phyloP scores from a whole-genome alignment of 2,113 vertebrate species.

The Phylloscopus trochilus region DNA sequence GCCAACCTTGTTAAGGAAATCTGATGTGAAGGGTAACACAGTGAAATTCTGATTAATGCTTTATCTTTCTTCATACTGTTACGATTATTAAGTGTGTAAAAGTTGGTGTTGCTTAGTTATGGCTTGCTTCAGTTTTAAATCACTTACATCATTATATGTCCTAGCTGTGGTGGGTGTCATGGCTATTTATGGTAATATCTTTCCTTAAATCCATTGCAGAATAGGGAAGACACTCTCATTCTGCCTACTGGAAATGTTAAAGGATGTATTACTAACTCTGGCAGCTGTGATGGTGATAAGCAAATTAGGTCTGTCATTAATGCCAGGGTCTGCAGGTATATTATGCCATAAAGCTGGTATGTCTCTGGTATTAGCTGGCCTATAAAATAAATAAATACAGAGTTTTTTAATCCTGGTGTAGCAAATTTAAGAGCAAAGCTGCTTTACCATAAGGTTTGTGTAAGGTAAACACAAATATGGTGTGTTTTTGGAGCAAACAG shows the following conservation, averaged over 20 bases:
- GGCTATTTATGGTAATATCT: neutral
- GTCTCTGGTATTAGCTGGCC: neutral
- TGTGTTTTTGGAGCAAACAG: neutral
- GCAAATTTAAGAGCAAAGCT: neutral
- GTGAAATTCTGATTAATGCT: neutral
- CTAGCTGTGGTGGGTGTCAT: neutral
- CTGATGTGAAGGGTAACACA: neutral
- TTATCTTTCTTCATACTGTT: neutral
- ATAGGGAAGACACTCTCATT: neutral
- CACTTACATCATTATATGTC: neutral
- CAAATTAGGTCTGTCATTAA: constrained; percentile 48
- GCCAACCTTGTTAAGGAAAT: neutral
- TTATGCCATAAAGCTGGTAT: neutral
- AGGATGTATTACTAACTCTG: constrained; percentile 1
- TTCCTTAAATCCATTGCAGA: constrained; percentile 24
- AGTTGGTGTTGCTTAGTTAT: neutral
- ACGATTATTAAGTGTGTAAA: neutral
- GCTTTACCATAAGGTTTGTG: neutral
- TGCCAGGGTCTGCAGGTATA: neutral
- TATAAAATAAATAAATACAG: neutral
- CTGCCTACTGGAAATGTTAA: constrained; percentile 1
- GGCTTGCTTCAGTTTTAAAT: constrained; percentile 29
- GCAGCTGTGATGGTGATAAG: constrained; percentile 28
- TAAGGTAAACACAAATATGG: neutral
- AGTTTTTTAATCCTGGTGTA: neutral